Conservation (phyloP, 2,113 vertebrate species). For the Clarias batrachus region DNA sequence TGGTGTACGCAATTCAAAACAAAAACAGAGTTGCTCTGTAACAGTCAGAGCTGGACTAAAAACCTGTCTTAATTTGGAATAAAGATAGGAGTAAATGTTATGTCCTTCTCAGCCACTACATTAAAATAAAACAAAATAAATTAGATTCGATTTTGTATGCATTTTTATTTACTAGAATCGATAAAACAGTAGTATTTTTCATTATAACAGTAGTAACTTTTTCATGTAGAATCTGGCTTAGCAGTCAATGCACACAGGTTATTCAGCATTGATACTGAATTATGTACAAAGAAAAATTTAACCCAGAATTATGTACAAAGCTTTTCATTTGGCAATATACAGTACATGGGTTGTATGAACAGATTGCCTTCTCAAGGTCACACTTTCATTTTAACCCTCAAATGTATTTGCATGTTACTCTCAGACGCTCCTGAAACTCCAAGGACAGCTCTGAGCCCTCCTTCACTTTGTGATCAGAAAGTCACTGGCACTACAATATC, state of each 20-base stretch:
- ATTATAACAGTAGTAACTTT: not conserved
- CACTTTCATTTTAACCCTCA: conserved; percentile 12
- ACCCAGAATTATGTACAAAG: not conserved
- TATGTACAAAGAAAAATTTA: not conserved
- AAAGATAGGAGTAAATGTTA: not conserved
- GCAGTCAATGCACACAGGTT: not conserved
- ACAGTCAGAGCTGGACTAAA: not conserved
- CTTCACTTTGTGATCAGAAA: not conserved
- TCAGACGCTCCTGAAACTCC: not conserved
- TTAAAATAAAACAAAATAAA: not conserved
- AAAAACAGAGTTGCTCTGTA: not conserved
- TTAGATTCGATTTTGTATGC: not conserved
- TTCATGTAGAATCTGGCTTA: not conserved
- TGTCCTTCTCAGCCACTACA: not conserved
- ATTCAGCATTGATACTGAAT: not conserved
- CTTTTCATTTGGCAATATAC: not conserved
- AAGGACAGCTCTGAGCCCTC: not conserved
- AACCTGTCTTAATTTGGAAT: conserved; percentile 37
- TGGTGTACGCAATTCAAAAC: not conserved
- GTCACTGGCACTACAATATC: not conserved
- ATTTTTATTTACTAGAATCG: not conserved
- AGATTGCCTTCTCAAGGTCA: not conserved
- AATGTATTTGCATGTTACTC: not conserved
- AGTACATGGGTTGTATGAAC: not conserved
- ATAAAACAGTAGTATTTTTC: not conserved